A percentile compares a stretch with the other conserved stretches of the same genome.
phyloP scores from a whole-genome alignment of 1,140 invertebrate species.

The Copidosoma floridanum region DNA sequence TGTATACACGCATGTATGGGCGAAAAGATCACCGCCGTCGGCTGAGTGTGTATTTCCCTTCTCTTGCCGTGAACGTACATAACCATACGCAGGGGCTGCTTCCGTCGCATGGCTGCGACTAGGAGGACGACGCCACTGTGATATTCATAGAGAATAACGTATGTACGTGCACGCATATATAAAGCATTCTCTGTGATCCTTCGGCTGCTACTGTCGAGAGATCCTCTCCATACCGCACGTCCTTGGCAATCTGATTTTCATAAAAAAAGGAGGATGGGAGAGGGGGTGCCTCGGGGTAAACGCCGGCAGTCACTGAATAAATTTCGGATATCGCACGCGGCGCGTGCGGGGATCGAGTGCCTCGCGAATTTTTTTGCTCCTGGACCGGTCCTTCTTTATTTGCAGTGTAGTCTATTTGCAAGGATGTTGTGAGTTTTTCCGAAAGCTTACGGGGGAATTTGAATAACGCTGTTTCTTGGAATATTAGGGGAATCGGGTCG shows the following conservation, averaged over 20 bases:
- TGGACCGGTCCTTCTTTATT: conserved; percentile 10
- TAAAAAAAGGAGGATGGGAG: not conserved
- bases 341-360: not conserved
- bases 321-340: not conserved
- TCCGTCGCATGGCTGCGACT: too few species aligned
- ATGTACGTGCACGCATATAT: conserved; percentile 26
- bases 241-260: conserved; percentile 27
- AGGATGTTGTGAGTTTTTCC: not conserved
- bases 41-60: too few species aligned
- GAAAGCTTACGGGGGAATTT: not conserved
- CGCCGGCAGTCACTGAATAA: not conserved
- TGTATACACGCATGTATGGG: conserved; percentile 8
- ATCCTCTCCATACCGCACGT: not conserved
- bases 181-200: conserved; percentile 46
- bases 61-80: too few species aligned
- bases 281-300: not conserved
- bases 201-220: not conserved
- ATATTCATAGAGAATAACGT: conserved; percentile 42
- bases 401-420: too few species aligned
- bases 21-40: conserved; percentile 24
- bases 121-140: conserved; percentile 20
- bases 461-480: not conserved
- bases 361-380: not conserved
- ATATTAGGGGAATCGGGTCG: not conserved
- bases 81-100: too few species aligned